Evolutionary conservation across 2,113 vertebrate genomes (phyloP).

Genomic region (Eublepharis macularius): DNA sequence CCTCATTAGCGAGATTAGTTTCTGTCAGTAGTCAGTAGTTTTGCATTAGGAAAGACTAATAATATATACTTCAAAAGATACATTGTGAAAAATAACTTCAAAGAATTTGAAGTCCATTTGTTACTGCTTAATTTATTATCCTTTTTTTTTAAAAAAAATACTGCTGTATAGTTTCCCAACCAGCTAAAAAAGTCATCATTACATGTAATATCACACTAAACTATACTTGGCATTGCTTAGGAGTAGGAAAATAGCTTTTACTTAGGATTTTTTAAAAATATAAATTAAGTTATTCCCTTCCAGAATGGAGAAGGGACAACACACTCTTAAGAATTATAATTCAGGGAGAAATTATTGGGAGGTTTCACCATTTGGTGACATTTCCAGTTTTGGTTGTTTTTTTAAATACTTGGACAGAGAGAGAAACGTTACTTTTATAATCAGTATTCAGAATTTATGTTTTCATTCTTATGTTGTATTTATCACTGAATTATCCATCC

Average conservation of each 20-base stretch:
- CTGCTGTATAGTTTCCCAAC: slow-evolving; percentile 24
- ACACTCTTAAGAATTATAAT: neutral
- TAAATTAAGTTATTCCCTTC: neutral
- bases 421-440: neutral
- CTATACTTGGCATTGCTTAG: neutral
- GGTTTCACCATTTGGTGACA: neutral
- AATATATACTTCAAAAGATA: slow-evolving; percentile 63
- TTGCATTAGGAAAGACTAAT: slow-evolving; percentile 69
- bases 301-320: neutral
- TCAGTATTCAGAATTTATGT: neutral
- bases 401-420: neutral
- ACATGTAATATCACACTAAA: neutral
- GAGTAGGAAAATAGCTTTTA: neutral
- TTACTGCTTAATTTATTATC: slow-evolving; percentile 56
- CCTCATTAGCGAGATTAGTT: slow-evolving; percentile 81
- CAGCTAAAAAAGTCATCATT: slow-evolving; percentile 13
- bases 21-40: slow-evolving; percentile 73
- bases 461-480: neutral
- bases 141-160: slow-evolving; percentile 8
- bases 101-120: slow-evolving; percentile 47
- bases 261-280: neutral
- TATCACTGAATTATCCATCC: neutral
- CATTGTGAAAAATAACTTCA: slow-evolving; percentile 60
- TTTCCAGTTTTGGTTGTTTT: neutral
- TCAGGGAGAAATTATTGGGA: neutral